Base-by-base conservation (phyloP, 2,113 vertebrate species). In the Ammodytes dubius region DNA sequence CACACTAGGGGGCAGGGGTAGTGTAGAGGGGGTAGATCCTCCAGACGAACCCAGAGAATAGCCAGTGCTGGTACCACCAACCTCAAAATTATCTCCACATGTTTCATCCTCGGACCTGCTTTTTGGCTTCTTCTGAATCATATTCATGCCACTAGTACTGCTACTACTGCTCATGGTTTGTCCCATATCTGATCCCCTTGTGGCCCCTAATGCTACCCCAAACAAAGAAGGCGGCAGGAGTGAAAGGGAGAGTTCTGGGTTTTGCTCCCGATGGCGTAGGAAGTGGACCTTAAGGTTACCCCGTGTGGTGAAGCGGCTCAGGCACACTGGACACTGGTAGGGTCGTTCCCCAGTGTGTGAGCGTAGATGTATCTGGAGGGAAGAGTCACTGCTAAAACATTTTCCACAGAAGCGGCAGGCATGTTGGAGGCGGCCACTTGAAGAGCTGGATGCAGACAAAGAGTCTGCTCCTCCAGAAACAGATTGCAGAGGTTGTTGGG, bases 251-350 rank as follows among this genome's bases (percentile, higher is more conserved):
- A 98, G 96, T 17, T 97, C 97, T 0, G 97, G 97, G 76, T 97
- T 97, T 83, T 97, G 97, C 79, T 98, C 97, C 2, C 97, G 95
- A 71, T 98, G 97, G 3, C 97, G 95, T 54, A 98, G 95, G 81
- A 98, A 98, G 73, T 98, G 97, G 7, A 98, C 97, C 87, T 98
- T 98, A 14, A 98, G 95, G 90, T 98, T 98, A 27, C 97, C 97
- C 0, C 97, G 91, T 7, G 97, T 98, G 78, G 97, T 97, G 88
- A 98, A 98, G 39, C 97, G 97, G 81, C 97, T 98, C 53, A 97
- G 96, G 43, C 97, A 98, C 40, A 98, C 96, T 4, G 96, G 97
- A 87, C 97, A 98, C 77, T 97, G 97, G 86, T 97, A 98, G 27
- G 97, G 97, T 15, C 97, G 93, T 81, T 98, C 97, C 0, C 97